These are phyloP conservation scores for Acanthiza pusilla DNA, from an alignment of 2,797 vertebrate species.

Conservation along the genomic window DNA sequence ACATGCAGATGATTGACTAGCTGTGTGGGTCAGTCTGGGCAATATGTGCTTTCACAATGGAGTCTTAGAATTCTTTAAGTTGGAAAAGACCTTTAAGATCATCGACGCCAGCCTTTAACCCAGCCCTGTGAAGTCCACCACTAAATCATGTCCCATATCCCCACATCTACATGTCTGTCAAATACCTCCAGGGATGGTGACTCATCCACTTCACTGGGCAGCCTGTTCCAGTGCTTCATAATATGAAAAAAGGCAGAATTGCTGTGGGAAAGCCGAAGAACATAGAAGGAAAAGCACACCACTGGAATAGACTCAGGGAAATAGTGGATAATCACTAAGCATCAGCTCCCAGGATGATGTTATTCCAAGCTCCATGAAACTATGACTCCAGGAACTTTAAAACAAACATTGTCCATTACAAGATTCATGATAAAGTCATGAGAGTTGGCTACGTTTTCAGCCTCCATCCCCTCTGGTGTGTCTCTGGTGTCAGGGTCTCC, in stretches of 20 bases:
- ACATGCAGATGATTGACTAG: background rate
- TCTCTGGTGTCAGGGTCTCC: background rate
- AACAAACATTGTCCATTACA: background rate
- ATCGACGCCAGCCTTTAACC: background rate
- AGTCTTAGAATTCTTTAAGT: background rate
- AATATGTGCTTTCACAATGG: background rate
- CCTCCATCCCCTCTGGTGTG: background rate
- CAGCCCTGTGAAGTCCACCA: background rate
- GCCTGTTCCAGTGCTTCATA: background rate
- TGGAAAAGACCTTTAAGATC: background rate
- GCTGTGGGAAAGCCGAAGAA: background rate
- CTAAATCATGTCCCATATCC: background rate
- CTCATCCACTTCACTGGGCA: background rate
- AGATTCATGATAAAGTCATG: background rate
- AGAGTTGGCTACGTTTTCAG: background rate
- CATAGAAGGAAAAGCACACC: background rate
- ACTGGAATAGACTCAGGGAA: background rate
- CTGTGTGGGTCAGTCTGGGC: background rate
- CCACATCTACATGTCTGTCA: background rate
- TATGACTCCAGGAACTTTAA: background rate
- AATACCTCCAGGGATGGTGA: background rate
- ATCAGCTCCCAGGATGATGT: background rate
- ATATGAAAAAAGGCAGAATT: background rate
- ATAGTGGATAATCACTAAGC: background rate
- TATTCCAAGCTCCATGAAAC: background rate